Conservation (phyloP, 2,797 vertebrate genomes). For the Cossypha caffra region DNA sequence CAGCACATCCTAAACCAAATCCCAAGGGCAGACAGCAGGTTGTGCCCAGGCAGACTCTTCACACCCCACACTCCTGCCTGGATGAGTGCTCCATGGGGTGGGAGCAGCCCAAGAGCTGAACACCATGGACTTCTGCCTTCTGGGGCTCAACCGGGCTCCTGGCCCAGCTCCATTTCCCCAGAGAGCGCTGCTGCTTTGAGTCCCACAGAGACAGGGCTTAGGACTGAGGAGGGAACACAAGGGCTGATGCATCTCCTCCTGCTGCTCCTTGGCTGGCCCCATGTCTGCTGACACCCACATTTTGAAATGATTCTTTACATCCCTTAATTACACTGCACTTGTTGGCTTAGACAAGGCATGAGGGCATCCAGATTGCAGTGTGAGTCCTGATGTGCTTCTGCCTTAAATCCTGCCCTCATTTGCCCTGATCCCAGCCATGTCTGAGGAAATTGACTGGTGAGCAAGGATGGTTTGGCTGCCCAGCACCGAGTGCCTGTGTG, state of each 20-base stretch:
- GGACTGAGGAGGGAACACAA: neutral
- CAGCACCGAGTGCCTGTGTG: neutral
- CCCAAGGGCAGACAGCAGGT: accelerated
- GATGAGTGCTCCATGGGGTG: accelerated
- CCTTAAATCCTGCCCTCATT: neutral
- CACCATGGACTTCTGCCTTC: accelerated
- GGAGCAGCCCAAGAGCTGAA: neutral
- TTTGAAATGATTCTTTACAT: neutral
- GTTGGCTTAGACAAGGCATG: accelerated
- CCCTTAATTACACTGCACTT: neutral
- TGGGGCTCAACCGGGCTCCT: neutral
- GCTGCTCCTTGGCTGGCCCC: neutral
- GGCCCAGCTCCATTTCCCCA: accelerated
- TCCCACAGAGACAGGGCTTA: neutral
- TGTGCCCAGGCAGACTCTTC: neutral
- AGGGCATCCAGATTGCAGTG: neutral
- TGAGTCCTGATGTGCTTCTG: neutral
- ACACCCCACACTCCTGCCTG: neutral
- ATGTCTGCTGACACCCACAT: accelerated
- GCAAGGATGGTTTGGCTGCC: neutral
- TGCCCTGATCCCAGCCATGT: accelerated
- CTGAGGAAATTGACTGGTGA: neutral
- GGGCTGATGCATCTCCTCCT: neutral
- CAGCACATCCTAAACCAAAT: accelerated
- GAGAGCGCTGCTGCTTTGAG: neutral